Base-by-base conservation (phyloP, 2,113 vertebrate species). In the Scalopus aquaticus region DNA sequence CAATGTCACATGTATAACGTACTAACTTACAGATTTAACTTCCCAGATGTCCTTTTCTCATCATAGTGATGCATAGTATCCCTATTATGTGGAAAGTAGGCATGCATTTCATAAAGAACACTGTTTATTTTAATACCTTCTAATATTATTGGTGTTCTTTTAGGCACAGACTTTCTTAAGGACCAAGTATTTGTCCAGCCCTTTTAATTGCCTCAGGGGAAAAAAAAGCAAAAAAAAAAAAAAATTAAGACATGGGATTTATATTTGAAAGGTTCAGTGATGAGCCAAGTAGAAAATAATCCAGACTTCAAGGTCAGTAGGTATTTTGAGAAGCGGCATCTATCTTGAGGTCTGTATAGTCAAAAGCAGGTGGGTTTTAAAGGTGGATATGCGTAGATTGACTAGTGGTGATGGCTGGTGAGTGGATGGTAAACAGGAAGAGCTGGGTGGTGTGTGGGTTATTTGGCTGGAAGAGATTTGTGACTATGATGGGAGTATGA, bases 241-340 rank as follows among this genome's bases (percentile, higher is more conserved):
- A 82, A 92, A 24, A 20, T 44, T 85, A 91, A 92, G 72, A 37
- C 37, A 15, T 81, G 44, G 12, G 22, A 26, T 81, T 94, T 80
- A 8, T 69, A 39, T n/a, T 51, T 78, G 44, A 77, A 83, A 86
- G 26, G 0, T 11, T 93, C 5, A 28, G 26, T 51, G 54, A 56
- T 67, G 20, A 65, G 26, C 13, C 10, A 74, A 28, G 26, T 60
- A 49, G 30, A 65, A 94, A 94, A 79, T 67, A 91, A 49, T 58
- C 17, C 3, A 64, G 10, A 76, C 49, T 80, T 94, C 39, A 74
- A 67, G 13, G 85, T 77, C 35, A 72, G 32, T 37, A 28, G 22
- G 42, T 28, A 64, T 90, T 84, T 69, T 88, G 73, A 70, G 69
- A 26, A 79, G 77, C 35, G 42, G 17, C 60, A 1, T 42, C 6